Base-by-base conservation (phyloP, 2,888 invertebrate genomes). In the Tuberolachnus salignus region DNA sequence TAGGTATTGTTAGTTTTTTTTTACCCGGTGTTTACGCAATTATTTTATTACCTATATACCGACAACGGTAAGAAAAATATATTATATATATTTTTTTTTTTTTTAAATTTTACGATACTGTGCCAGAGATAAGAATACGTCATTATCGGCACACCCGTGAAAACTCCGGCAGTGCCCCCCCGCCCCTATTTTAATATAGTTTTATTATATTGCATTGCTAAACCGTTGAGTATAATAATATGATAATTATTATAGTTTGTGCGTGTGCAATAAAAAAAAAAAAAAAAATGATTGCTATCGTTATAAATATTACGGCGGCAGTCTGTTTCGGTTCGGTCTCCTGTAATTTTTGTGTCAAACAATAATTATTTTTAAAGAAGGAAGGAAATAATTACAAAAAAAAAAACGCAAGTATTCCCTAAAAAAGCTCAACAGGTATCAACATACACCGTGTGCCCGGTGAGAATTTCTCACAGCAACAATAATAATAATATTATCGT, bases 11-110 rank as follows among this genome's bases (percentile, higher is more conserved):
- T n/a, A n/a, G n/a, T n/a, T n/a, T n/a, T n/a, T n/a, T n/a, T n/a
- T n/a, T n/a, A n/a, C n/a, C n/a, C n/a, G n/a, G n/a, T n/a, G n/a
- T n/a, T n/a, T n/a, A n/a, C n/a, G n/a, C n/a, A n/a, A n/a, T n/a
- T n/a, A n/a, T n/a, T n/a, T n/a, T n/a, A n/a, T n/a, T 57, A 57
- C 57, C 57, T 55, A 70, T 70, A 57, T 70, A 42, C 44, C 70
- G 57, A n/a, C n/a, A n/a, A n/a, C 57, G 70, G 21, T 42, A 42
- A 1, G 10, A 9, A 8, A 55, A 2, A 53, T 16, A 9, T 59
- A 59, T 59, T 59, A 23, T 59, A 16, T 14, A 23, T 57, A 14
- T 57, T 66, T 42, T 34, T 34, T 34, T 34, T 34, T n/a, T 70
- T 70, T 42, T 70, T 11, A 34, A 34, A 16, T 11, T 55, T 11